These are phyloP conservation scores for Rhagologus leucostigma DNA, from an alignment of 2,113 vertebrate genomes.

Conservation along the genomic window DNA sequence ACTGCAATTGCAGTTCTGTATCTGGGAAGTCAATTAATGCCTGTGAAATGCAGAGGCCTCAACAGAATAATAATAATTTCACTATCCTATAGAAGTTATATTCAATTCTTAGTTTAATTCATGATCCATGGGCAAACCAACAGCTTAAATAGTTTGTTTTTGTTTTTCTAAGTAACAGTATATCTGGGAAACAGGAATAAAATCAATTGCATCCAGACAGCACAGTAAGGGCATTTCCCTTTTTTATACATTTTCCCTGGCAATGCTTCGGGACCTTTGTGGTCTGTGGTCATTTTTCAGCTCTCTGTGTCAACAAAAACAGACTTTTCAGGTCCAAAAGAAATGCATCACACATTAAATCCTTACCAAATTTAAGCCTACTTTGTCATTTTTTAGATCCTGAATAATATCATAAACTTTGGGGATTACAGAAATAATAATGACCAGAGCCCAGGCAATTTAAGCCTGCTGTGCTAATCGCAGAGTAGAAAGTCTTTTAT, in stretches of 20 bases:
- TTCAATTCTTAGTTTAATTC: constrained; percentile 34
- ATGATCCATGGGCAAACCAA: constrained; percentile 14
- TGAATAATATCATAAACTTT: constrained; percentile 51
- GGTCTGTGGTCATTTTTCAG: constrained; percentile 65
- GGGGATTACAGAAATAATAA: constrained; percentile 70
- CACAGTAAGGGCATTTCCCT: constrained; percentile 45
- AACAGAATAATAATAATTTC: not conserved
- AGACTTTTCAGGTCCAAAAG: constrained; percentile 45
- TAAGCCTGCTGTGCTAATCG: constrained; percentile 71
- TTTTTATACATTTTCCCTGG: constrained; percentile 60
- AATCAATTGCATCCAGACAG: constrained; percentile 51
- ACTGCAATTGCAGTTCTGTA: not conserved
- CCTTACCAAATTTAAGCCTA: constrained; percentile 49
- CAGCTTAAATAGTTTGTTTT: constrained; percentile 21
- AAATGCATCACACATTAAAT: constrained; percentile 59
- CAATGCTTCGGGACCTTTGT: constrained; percentile 10
- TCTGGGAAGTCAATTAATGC: not conserved
- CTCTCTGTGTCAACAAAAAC: constrained; percentile 64
- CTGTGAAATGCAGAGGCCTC: not conserved
- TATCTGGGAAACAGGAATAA: constrained; percentile 47
- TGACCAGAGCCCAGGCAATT: constrained; percentile 69
- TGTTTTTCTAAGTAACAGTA: constrained; percentile 17
- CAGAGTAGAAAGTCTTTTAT: constrained; percentile 63
- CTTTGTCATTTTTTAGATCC: constrained; percentile 31
- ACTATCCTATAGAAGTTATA: not conserved